phyloP scores from a whole-genome alignment of 1,140 invertebrate genomes.

The Luehdorfia chinensis region DNA sequence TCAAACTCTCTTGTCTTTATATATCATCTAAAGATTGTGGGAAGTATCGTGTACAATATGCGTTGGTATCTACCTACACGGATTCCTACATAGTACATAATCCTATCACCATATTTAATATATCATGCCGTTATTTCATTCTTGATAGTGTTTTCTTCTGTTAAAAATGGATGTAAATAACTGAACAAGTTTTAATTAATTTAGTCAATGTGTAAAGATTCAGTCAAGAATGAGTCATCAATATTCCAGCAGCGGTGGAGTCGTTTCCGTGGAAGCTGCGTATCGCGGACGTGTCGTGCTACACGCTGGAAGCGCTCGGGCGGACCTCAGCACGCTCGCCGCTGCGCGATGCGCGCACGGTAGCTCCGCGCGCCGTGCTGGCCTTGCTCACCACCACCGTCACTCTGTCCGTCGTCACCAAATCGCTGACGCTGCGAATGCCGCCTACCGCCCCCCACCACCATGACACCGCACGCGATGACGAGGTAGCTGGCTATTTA shows the following conservation, averaged over 20 bases:
- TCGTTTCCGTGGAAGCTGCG: conserved; percentile 58
- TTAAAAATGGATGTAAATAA: too few species aligned
- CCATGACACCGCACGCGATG: not conserved
- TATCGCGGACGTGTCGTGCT: conserved; percentile 52
- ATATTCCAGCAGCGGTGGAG: conserved; percentile 16
- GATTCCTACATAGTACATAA: too few species aligned
- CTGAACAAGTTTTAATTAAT: too few species aligned
- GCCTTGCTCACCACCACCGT: conserved; percentile 44
- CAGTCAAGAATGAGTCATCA: too few species aligned
- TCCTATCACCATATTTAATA: too few species aligned
- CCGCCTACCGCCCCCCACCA: not conserved
- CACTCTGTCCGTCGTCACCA: conserved; percentile 52
- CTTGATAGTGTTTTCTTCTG: too few species aligned
- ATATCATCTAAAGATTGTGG: too few species aligned
- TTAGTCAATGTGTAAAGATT: too few species aligned
- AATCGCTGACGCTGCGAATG: conserved; percentile 8
- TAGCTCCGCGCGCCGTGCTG: conserved; percentile 33
- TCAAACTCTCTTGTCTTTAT: too few species aligned
- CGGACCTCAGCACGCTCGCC: conserved; percentile 22
- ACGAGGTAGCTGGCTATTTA: not conserved
- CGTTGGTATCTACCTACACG: too few species aligned
- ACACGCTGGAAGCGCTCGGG: conserved; percentile 36
- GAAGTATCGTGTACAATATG: too few species aligned
- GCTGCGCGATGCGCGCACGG: conserved; percentile 21
- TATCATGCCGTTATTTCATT: too few species aligned